Base-by-base conservation (phyloP, 2,113 vertebrate species). In the Lethenteron camtschaticum region DNA sequence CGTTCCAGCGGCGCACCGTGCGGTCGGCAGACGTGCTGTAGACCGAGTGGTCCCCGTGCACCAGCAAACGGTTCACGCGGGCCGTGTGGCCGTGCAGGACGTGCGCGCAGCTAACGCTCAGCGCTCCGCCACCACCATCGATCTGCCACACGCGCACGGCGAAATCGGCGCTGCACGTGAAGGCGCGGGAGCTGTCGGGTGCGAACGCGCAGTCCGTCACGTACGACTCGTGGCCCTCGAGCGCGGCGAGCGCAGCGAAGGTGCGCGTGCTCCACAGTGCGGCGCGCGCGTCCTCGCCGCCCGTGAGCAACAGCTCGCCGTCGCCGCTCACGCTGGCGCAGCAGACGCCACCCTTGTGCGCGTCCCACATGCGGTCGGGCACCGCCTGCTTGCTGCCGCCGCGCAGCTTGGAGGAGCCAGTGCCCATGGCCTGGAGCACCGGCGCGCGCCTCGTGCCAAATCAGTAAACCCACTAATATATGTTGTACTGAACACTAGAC, bases 261-360 rank as follows among this genome's bases (percentile, higher is more conserved):
- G 74, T 82, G 81, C 75, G 82, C 83, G 84, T 82, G 78, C 79
- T 82, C 84, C 84, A 85, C 72, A 86, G 78, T 12, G 83, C 77
- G 0, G 83, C 84, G 0, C 82, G 85, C 74, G 82, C 81, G 69
- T 85, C 84, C 75, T 86, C 84, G 9, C 84, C 85, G 68, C 82
- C 83, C 0, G 84, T 86, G 4, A 86, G 78, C 76, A 86, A 77
- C 56, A 81, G 81, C 76, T 79, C 79, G 69, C 84, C 84, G 6
- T 86, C 82, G 0, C 82, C 83, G 74, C 84, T 86, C 75, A 86
- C 74, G 74, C 84, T 85, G 71, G 85, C 75, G 83, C 84, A 86
- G 75, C 85, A 85, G 78, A 86, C 83, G 71, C 83, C 84, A 13
- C 84, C 83, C 5, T 78, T 78, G 79, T 86, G 83, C 68, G 41